phyloP scores from a whole-genome alignment of 2,797 vertebrate species.

The Geotrypetes seraphini region DNA sequence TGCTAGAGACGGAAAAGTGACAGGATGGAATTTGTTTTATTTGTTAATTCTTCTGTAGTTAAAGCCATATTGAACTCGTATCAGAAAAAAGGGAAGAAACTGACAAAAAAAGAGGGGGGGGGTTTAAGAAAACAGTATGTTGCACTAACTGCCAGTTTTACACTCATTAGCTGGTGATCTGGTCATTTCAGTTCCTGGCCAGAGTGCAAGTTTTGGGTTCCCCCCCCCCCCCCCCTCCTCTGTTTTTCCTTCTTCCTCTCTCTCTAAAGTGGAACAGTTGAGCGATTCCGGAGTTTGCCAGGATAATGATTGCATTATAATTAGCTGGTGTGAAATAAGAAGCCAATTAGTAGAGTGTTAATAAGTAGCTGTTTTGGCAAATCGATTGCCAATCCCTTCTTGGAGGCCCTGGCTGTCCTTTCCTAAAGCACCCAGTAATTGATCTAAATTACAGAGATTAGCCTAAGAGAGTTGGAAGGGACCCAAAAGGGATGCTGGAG shows the following conservation, averaged over 20 bases:
- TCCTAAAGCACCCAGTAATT: conserved; percentile 10
- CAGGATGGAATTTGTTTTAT: too few species aligned
- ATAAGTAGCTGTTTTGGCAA: conserved; percentile 19
- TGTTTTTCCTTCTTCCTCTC: conserved; percentile 36
- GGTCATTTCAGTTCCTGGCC: conserved; percentile 13
- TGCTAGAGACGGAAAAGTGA: too few species aligned
- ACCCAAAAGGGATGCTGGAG: neutral
- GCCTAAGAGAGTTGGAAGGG: conserved; percentile 4
- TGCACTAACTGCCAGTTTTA: too few species aligned
- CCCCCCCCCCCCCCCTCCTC: too few species aligned
- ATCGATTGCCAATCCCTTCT: conserved; percentile 17
- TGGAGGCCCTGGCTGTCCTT: conserved; percentile 20
- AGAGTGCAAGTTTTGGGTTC: conserved; percentile 29
- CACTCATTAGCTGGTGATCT: conserved; percentile 26
- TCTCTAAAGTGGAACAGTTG: conserved; percentile 38
- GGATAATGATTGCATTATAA: conserved; percentile 51
- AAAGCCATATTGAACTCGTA: too few species aligned
- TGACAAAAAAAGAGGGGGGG: too few species aligned
- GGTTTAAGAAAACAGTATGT: too few species aligned
- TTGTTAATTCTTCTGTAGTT: too few species aligned
- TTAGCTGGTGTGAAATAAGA: conserved; percentile 32
- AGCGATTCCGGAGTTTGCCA: conserved; percentile 32
- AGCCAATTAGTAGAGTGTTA: conserved; percentile 40
- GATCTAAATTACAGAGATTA: conserved; percentile 26
- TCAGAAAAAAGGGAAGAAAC: too few species aligned